Percentiles rank a stretch among this genome's conserved stretches.
Evolutionary conservation across 2,113 vertebrate species (phyloP).

Genomic region (Bothrops jararaca): DNA sequence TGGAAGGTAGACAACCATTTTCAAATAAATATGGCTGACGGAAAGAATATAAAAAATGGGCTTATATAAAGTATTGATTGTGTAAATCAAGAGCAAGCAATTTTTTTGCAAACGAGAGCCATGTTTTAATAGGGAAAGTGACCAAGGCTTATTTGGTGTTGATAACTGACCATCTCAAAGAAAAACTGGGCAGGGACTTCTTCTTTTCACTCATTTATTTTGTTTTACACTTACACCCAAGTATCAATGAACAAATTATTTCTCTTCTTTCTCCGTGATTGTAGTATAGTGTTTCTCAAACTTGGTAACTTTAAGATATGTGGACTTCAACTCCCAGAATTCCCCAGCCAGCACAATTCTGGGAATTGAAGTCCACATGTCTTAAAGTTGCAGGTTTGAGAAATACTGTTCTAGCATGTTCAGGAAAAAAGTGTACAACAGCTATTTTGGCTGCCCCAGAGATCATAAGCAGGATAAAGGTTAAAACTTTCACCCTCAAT

Average conservation of each 20-base stretch:
- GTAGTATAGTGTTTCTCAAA: neutral
- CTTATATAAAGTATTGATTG: neutral
- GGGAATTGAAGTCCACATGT: neutral
- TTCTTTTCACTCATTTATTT: neutral
- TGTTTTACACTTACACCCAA: neutral
- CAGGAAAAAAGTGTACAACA: neutral
- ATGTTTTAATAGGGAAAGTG: neutral
- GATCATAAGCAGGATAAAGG: neutral
- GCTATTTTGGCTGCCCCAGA: neutral
- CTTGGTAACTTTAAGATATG: neutral
- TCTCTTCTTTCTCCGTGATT: neutral
- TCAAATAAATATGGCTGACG: neutral
- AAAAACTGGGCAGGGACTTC: neutral
- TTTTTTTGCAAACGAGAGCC: neutral
- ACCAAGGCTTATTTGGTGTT: neutral
- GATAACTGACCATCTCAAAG: neutral
- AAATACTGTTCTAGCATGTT: neutral
- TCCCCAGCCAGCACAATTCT: neutral
- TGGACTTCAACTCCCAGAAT: neutral
- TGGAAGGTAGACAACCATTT: neutral
- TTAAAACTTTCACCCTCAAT: neutral
- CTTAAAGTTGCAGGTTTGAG: neutral
- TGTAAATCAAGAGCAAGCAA: neutral
- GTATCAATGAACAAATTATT: neutral
- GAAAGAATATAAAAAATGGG: neutral